Evolutionary conservation across 1,140 invertebrate genomes (phyloP).

Genomic region (Papilio polyxenes): DNA sequence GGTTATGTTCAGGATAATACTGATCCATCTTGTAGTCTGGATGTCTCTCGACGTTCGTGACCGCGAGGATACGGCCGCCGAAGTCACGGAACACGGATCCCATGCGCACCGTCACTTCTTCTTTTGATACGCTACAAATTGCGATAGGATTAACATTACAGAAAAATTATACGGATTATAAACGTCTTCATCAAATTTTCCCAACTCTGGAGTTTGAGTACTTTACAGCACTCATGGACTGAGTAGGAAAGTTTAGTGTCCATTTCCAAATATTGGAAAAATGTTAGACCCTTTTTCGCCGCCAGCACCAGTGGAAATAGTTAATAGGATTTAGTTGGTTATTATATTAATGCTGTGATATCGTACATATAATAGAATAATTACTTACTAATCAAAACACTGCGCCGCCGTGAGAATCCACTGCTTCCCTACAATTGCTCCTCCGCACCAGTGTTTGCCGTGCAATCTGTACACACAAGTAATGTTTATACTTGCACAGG

Average conservation of each 20-base stretch:
- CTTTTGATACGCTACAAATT: conserved; percentile 57
- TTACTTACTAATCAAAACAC: conserved; percentile 75
- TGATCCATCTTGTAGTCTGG: conserved; percentile 68
- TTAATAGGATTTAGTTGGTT: not conserved
- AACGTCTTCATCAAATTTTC: too few species aligned
- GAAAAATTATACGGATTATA: too few species aligned
- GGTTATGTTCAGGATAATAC: conserved; percentile 74
- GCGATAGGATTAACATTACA: conserved; percentile 15
- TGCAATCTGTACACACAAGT: conserved; percentile 58
- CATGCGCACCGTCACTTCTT: conserved; percentile 66
- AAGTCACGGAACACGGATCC: conserved; percentile 73
- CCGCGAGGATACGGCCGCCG: conserved; percentile 64
- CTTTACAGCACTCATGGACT: too few species aligned
- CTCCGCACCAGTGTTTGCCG: conserved; percentile 72
- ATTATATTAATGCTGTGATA: not conserved
- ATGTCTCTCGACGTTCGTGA: conserved; percentile 61
- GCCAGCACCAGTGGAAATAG: too few species aligned
- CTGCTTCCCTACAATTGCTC: conserved; percentile 61
- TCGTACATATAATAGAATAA: not conserved
- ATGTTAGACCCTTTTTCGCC: too few species aligned
- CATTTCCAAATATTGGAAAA: too few species aligned
- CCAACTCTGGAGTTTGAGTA: too few species aligned
- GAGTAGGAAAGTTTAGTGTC: too few species aligned
- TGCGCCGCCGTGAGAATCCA: conserved; percentile 70
- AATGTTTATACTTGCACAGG: conserved; percentile 30